phyloP scores from a whole-genome alignment of 2,113 vertebrate species.

The Rhinopomastus cyanomelas region DNA sequence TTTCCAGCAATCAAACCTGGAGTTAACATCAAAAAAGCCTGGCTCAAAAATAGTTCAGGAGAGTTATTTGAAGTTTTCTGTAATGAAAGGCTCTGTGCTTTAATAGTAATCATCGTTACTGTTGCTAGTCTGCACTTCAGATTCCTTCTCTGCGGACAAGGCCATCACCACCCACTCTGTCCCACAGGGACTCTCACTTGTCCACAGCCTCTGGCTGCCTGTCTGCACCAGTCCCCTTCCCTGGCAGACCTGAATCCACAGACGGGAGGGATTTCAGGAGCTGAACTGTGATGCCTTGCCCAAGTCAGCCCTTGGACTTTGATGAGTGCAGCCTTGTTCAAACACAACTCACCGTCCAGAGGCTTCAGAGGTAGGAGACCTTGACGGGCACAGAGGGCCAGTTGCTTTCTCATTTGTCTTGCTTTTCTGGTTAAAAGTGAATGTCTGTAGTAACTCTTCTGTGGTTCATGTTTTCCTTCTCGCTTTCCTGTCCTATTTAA shows the following conservation, averaged over 20 bases:
- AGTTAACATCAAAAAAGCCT: not conserved
- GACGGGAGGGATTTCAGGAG: not conserved
- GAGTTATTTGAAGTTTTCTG: constrained; percentile 69
- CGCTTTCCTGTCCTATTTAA: constrained; percentile 60
- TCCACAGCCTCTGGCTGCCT: not conserved
- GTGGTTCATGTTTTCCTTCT: constrained; percentile 53
- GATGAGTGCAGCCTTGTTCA: not conserved
- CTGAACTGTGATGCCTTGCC: not conserved
- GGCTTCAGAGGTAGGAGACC: not conserved
- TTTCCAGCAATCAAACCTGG: constrained; percentile 54
- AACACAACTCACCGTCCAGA: fast-evolving
- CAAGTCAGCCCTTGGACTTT: not conserved
- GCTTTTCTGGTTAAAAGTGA: constrained; percentile 19
- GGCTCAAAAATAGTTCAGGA: constrained; percentile 48
- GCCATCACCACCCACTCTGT: not conserved
- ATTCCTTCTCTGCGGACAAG: constrained; percentile 17
- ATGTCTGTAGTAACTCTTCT: constrained; percentile 33
- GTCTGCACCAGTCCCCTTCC: not conserved
- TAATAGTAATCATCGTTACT: constrained; percentile 57
- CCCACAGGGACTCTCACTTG: not conserved
- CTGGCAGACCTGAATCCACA: not conserved
- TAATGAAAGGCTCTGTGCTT: constrained; percentile 41
- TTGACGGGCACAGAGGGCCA: not conserved
- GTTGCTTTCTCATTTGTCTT: not conserved
- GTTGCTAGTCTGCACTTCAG: not conserved